These are phyloP conservation scores for Biston betularia DNA, from an alignment of 2,888 invertebrate genomes.

Conservation along the genomic window DNA sequence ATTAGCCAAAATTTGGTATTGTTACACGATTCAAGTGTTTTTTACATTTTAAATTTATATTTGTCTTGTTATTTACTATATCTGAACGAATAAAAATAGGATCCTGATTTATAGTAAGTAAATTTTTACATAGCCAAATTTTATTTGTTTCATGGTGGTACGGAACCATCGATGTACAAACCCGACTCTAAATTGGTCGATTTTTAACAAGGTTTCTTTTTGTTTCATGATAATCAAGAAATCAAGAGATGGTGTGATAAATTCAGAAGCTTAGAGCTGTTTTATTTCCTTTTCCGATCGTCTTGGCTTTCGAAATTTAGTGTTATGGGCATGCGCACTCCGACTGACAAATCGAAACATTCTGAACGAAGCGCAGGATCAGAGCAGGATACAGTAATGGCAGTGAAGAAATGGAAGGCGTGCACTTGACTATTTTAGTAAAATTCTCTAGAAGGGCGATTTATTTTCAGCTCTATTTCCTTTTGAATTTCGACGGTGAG, in stretches of 20 bases:
- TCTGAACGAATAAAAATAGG: too few relatives aligned
- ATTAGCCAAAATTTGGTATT: too few relatives aligned
- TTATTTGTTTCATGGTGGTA: too few relatives aligned
- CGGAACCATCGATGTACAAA: too few relatives aligned
- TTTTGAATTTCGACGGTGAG: constrained; percentile 62
- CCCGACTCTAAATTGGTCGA: not conserved
- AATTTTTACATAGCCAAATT: too few relatives aligned
- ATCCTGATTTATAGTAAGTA: too few relatives aligned
- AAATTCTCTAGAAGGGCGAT: constrained; percentile 78
- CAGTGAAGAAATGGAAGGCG: constrained; percentile 77
- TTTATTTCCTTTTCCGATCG: constrained; percentile 36
- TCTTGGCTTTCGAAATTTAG: constrained; percentile 46
- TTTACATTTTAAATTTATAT: too few relatives aligned
- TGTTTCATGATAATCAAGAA: constrained; percentile 27
- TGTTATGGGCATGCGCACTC: constrained; percentile 63
- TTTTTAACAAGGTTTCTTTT: constrained; percentile 27
- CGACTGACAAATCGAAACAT: constrained; percentile 61
- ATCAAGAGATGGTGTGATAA: constrained; percentile 26
- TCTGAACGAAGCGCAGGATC: constrained; percentile 39
- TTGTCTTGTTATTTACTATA: too few relatives aligned
- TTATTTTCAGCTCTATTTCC: constrained; percentile 84
- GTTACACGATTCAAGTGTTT: too few relatives aligned
- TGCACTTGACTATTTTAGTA: constrained; percentile 80
- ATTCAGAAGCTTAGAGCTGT: constrained; percentile 32
- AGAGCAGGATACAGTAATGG: constrained; percentile 81